Percentiles rank a stretch among this genome's conserved stretches.
These are phyloP conservation scores for Otus sunia DNA, from an alignment of 2,113 vertebrate genomes.

Conservation along the genomic window DNA sequence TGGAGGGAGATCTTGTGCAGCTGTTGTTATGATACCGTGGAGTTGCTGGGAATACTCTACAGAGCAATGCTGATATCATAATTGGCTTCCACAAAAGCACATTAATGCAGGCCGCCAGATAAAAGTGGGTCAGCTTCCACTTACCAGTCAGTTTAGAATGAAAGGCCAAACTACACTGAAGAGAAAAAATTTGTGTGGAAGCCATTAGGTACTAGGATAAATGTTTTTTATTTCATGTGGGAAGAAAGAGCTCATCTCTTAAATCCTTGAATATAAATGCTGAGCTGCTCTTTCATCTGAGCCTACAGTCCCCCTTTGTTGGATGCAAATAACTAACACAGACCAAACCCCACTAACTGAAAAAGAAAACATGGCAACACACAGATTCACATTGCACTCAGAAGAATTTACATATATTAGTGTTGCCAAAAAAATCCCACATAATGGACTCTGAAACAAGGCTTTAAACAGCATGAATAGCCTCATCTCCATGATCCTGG, in stretches of 20 bases:
- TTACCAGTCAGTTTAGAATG: constrained; percentile 13
- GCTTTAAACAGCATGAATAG: neutral
- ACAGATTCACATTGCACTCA: neutral
- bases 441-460: neutral
- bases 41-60: neutral
- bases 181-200: neutral
- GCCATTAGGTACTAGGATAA: constrained; percentile 18
- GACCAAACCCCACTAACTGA: neutral
- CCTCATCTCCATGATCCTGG: constrained; percentile 19
- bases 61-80: constrained; percentile 16
- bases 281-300: constrained; percentile 34
- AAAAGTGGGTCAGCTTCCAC: constrained; percentile 54
- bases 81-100: constrained; percentile 46
- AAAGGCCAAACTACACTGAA: neutral
- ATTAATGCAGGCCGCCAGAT: constrained; percentile 20
- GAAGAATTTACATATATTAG: constrained; percentile 25
- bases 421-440: neutral
- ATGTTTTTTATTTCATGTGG: constrained; percentile 21
- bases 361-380: constrained; percentile 22
- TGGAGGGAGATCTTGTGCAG: constrained; percentile 13
- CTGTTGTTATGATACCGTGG: constrained; percentile 2
- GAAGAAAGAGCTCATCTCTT: constrained; percentile 14
- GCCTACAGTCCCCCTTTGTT: constrained; percentile 21
- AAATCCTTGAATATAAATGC: constrained; percentile 31
- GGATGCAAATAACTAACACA: constrained; percentile 24